Conservation (phyloP, 2,113 vertebrate genomes). For the Cavia porcellus region DNA sequence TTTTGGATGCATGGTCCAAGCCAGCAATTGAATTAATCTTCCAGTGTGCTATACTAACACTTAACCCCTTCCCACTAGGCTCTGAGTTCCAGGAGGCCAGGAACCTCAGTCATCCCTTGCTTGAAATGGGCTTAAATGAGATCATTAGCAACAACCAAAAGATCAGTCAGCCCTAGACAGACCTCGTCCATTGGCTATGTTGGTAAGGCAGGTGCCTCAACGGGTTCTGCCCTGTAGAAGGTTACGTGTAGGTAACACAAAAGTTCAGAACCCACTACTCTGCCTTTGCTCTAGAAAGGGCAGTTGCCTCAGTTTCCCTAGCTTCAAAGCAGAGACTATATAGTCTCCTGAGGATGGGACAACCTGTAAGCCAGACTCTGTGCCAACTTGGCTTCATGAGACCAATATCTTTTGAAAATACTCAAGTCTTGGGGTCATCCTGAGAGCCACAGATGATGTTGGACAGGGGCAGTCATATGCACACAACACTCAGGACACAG, state of each 20-base stretch:
- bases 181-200: fast-evolving
- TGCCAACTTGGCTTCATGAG: fast-evolving
- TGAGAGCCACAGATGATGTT: background rate
- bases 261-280: background rate
- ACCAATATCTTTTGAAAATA: background rate
- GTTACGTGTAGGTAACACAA: fast-evolving
- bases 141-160: fast-evolving
- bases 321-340: fast-evolving
- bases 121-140: background rate
- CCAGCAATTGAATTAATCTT: background rate
- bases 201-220: too few relatives aligned
- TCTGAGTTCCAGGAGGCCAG: background rate
- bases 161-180: fast-evolving
- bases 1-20: too few relatives aligned
- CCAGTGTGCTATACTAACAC: background rate
- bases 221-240: background rate
- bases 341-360: background rate
- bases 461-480: fast-evolving
- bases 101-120: background rate
- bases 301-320: background rate
- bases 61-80: background rate
- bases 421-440: background rate
- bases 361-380: background rate
- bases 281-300: background rate
- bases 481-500: background rate